Base-by-base conservation (phyloP, 2,797 vertebrate species). In the Ctenochaetus hawaiiensis region DNA sequence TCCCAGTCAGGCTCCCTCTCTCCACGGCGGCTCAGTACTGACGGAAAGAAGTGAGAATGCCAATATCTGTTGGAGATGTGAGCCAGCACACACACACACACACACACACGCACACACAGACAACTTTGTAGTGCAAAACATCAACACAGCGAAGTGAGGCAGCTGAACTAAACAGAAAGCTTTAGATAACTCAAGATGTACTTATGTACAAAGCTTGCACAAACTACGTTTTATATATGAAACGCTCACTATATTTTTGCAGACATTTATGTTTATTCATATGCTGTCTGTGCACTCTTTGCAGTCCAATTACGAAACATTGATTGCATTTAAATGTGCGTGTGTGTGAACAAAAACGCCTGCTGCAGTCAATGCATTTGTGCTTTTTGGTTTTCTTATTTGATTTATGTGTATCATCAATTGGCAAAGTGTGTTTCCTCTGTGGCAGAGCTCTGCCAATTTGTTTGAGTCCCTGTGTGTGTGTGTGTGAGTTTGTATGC, bases 1-100 rank as follows among this genome's bases (percentile, higher is more conserved):
- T 90, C 54, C 41, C 88, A 86, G 85, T 88, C 89, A 87, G 81
- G 58, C 77, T 79, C 78, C 78, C 39, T 80, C 39, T 10, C 78
- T 80, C 80, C 76, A 78, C 82, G 71, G 75, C 43, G 63, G 75
- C 71, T 89, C 82, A 34, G 66, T 18, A 2, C 75, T 52, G 84
- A 83, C 70, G 61, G 82, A 76, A 86, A 81, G 77, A 65, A 59
- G 73, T 14, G 48, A 83, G 76, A 60, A 86, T 76, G 86, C 82
- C 88, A 86, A 81, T 81, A 92, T 81, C 53, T 79, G 67, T 65
- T 34, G 8, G 78, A 82, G 62, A 75, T 67, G n/a, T 22, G 68
- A 83, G 68, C 68, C 75, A 81, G 67, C 79, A 70, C 77, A 57
- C 45, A 54, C 54, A 26, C 48, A 22, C 54, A 47, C 26, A 44